Conservation (phyloP, 2,113 vertebrate species). For the Esox niger region DNA sequence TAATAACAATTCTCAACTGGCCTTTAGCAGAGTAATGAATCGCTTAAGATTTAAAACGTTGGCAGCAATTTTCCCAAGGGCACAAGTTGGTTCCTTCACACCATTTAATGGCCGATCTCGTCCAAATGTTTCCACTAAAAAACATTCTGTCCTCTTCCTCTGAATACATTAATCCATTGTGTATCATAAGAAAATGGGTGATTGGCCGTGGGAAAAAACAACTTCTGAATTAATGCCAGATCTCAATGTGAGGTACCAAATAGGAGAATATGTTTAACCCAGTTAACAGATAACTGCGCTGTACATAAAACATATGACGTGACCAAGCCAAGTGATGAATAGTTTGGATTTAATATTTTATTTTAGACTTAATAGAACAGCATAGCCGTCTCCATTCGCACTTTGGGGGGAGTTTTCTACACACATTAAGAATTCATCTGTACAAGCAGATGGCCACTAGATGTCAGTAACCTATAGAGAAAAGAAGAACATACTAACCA, state of each 20-base stretch:
- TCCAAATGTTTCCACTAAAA: slow-evolving; percentile 15
- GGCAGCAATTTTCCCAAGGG: slow-evolving; percentile 7
- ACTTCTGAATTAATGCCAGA: not conserved
- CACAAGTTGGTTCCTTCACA: not conserved
- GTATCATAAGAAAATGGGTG: not conserved
- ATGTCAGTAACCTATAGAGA: slow-evolving; percentile 47
- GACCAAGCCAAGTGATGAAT: no score
- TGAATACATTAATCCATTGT: slow-evolving; percentile 25
- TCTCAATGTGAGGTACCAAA: not conserved
- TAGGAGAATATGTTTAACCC: no score
- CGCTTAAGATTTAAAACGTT: slow-evolving; percentile 1
- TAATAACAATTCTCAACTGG: no score
- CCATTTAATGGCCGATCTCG: slow-evolving; percentile 2
- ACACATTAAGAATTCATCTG: not conserved
- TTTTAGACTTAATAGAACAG: no score
- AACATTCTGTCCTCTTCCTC: slow-evolving; percentile 27
- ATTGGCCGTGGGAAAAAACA: not conserved
- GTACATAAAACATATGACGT: no score
- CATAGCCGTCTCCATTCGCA: no score
- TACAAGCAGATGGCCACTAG: slow-evolving; percentile 51
- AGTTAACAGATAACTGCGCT: no score
- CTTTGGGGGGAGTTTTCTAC: no score
- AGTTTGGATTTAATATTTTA: no score
- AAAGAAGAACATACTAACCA: not conserved
- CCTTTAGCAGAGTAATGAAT: no score